Base-by-base conservation (phyloP, 2,888 invertebrate species). In the Scaptomyza tumidula region DNA sequence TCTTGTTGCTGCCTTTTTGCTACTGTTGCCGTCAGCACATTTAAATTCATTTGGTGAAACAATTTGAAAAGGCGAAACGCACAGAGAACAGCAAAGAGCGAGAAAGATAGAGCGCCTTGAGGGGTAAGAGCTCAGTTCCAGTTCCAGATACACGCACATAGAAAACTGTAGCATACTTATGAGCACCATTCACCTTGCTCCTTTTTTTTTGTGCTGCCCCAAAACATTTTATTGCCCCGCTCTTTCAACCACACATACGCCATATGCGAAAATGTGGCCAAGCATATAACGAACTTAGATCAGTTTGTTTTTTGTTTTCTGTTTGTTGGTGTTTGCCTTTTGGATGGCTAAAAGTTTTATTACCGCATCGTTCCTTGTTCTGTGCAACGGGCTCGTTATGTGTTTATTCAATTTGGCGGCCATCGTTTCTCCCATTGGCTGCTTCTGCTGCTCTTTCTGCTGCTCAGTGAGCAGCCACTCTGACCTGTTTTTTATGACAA, bases 41-140 rank as follows among this genome's bases (percentile, higher is more conserved):
- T 82, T 75, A 78, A 86, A 88, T 86, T 86, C 86, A 86, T 88
- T 88, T 86, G 71, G 74, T 67, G 69, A 82, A 81, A 76, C 83
- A 69, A 86, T 82, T 86, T 81, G 65, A 71, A 79, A 75, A 70
- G 59, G 71, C 60, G 24, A 56, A 49, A 63, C 53, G 53, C 57
- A 52, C 48, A 45, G 39, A 14, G 13, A 35, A 7, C 14, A 24
- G 3, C 2, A n/a, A 1, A 41, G 41, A 41, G 41, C 9, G 33
- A 33, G 33, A 10, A 3, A 41, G 41, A 7, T 1, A 41, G 16
- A 10, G 2, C 13, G 54, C 68, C 52, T 19, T 19, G 55, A 67
- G 57, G 54, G 50, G 56, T 39, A 41, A 52, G 56, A 59, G 50
- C 71, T 62, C 41, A 64, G 29, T 35, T 50, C 55, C 67, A 49